Base-by-base conservation (phyloP, 1,140 invertebrate genomes). In the Adelges cooleyi region DNA sequence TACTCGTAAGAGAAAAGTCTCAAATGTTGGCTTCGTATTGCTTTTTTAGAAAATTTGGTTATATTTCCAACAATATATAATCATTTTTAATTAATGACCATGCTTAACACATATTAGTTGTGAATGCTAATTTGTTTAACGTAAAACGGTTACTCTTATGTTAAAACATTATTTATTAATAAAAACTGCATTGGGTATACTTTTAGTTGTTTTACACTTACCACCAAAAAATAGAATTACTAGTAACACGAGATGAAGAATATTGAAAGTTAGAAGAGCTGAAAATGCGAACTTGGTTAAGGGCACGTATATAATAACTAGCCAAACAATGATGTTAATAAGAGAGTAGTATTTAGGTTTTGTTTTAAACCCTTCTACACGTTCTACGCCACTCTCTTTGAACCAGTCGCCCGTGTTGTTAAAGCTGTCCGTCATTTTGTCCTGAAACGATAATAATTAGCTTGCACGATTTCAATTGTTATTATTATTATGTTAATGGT, bases 331-430 rank as follows among this genome's bases (percentile, higher is more conserved):
- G 70, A 20, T 83, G 73, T 91, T 90, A 1, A 90, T 42, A 9
- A 91, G 71, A 1, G 85, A 82, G 72, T 81, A 85, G 23, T 80
- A 75, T 53, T 87, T 78, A 17, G 81, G 80, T 2, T 77, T 73
- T 17, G 82, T 48, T 66, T 73, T 73, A 66, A 84, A 82, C 9
- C 75, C 73, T 51, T 82, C 78, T 33, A 82, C 73, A 74, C 79
- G 77, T 72, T 79, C 75, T 3, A 89, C 79, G 3, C 86, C 86
- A 17, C 86, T 89, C 13, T 82, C 82, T 50, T 79, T 75, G 71
- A 90, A 90, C 74, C 88, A 92, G 75, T 88, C 86, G 20, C 88
- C 87, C n/a, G 86, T 89, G 71, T 86, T 80, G 27, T 84, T 71
- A 73, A 90, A 92, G 71, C 88, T 90, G 38, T 89, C 86, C 70